Conservation (phyloP, 1,140 invertebrate genomes). For the Drosophila gunungcola region DNA sequence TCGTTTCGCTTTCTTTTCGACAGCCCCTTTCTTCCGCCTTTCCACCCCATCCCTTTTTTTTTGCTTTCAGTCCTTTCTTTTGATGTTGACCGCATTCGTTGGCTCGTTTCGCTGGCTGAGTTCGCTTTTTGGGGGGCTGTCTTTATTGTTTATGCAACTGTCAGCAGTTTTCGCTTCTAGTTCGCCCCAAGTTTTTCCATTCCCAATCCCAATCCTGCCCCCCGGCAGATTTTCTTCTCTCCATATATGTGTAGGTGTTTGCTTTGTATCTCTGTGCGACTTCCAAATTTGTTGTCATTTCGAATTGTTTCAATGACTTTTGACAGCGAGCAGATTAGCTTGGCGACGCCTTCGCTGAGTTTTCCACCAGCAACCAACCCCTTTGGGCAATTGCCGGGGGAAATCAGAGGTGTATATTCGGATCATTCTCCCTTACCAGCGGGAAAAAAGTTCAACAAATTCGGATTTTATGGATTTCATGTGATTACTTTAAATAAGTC, state of each 20-base stretch:
- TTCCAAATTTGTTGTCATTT: conserved; percentile 80
- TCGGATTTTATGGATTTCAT: conserved; percentile 1
- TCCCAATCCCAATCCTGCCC: neutral
- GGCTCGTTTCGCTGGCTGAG: conserved; percentile 36
- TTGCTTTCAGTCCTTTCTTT: conserved; percentile 49
- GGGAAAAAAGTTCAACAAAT: conserved; percentile 22
- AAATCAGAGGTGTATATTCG: conserved; percentile 51
- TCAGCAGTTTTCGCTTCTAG: conserved; percentile 72
- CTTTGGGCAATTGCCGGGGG: conserved; percentile 40
- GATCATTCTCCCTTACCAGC: conserved; percentile 19
- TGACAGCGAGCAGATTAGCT: conserved; percentile 78
- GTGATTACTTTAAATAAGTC: conserved; percentile 30
- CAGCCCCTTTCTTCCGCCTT: conserved; percentile 21
- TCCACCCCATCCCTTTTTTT: conserved; percentile 15
- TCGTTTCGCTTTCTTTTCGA: conserved; percentile 48
- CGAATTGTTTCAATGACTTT: conserved; percentile 80
- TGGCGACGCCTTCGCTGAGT: conserved; percentile 58
- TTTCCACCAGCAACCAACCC: conserved; percentile 2
- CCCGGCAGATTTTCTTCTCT: conserved; percentile 6
- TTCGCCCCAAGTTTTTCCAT: conserved; percentile 43
- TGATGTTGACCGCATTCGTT: conserved; percentile 77
- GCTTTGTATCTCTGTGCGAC: conserved; percentile 59
- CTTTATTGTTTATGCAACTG: conserved; percentile 81
- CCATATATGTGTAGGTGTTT: conserved; percentile 38
- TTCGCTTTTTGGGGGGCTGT: conserved; percentile 47